A percentile compares a stretch with the other conserved stretches of the same genome.
Conservation (phyloP, 2,888 invertebrate species). For the Chaetogeoica ovagalla region DNA sequence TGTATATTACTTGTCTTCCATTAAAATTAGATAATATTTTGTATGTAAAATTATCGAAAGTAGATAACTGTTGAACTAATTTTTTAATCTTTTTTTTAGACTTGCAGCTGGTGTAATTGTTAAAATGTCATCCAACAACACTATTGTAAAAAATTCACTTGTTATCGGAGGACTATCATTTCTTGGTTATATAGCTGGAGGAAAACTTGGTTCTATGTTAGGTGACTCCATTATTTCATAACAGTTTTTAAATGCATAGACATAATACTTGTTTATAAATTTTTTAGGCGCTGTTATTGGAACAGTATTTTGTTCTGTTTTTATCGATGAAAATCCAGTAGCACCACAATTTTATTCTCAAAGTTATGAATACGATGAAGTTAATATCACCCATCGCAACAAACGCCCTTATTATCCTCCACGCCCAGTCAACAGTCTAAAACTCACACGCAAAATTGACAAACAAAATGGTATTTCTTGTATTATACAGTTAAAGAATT, state of each 20-base stretch:
- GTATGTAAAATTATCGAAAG: too few species aligned
- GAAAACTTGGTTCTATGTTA: conserved; percentile 46
- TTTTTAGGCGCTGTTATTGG: conserved; percentile 40
- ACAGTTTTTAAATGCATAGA: background rate
- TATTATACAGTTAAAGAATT: background rate
- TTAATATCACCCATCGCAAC: background rate
- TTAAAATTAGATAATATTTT: background rate
- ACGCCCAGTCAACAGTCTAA: too few species aligned
- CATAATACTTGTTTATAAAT: background rate
- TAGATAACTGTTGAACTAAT: background rate
- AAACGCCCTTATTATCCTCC: background rate
- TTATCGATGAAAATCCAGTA: background rate
- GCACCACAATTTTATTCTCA: background rate
- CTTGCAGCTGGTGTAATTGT: background rate
- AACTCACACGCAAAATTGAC: background rate
- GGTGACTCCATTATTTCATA: conserved; percentile 8
- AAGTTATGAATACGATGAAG: background rate
- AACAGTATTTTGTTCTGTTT: conserved; percentile 18
- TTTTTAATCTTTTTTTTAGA: background rate
- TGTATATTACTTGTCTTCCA: too few species aligned
- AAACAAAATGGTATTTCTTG: conserved; percentile 6
- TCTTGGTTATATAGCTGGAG: conserved; percentile 41
- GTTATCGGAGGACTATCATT: conserved; percentile 42
- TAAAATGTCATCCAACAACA: conserved; percentile 28
- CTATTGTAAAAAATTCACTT: conserved; percentile 6